phyloP scores from a whole-genome alignment of 1,140 invertebrate genomes.

The Drosophila pseudoobscura region DNA sequence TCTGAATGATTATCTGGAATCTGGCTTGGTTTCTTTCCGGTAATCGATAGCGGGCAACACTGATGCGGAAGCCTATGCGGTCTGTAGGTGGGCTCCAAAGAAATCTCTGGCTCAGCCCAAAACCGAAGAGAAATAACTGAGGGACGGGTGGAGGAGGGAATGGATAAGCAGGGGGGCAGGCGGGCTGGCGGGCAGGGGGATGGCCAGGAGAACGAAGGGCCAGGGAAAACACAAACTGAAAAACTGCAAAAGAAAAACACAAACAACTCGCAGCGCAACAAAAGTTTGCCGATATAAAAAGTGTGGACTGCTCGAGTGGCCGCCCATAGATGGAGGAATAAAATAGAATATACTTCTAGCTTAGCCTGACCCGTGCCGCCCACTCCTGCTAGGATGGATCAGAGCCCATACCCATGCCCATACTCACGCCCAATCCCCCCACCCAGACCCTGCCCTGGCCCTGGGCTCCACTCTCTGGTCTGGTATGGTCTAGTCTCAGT shows the following conservation, averaged over 20 bases:
- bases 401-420: too few relatives aligned
- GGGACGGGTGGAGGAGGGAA: not conserved
- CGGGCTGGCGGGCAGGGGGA: too few relatives aligned
- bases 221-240: constrained; percentile 70
- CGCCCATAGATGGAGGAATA: constrained; percentile 56
- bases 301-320: constrained; percentile 76
- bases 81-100: constrained; percentile 44
- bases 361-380: constrained; percentile 40
- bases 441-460: constrained; percentile 8
- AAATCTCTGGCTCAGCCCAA: constrained; percentile 69
- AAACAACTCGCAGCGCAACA: constrained; percentile 79
- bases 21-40: constrained; percentile 27
- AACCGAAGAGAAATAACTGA: constrained; percentile 22
- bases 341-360: constrained; percentile 69
- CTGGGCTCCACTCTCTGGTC: constrained; percentile 29
- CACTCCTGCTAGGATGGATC: too few relatives aligned
- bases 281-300: constrained; percentile 79
- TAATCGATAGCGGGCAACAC: constrained; percentile 36
- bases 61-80: constrained; percentile 29
- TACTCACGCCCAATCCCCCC: too few relatives aligned
- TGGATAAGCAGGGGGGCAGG: not conserved
- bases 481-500: constrained; percentile 29
- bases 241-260: constrained; percentile 81
- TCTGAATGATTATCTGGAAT: constrained; percentile 16
- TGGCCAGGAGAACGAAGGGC: not conserved